Conservation (phyloP, 2,797 vertebrate genomes). For the Tokudaia muenninki region DNA sequence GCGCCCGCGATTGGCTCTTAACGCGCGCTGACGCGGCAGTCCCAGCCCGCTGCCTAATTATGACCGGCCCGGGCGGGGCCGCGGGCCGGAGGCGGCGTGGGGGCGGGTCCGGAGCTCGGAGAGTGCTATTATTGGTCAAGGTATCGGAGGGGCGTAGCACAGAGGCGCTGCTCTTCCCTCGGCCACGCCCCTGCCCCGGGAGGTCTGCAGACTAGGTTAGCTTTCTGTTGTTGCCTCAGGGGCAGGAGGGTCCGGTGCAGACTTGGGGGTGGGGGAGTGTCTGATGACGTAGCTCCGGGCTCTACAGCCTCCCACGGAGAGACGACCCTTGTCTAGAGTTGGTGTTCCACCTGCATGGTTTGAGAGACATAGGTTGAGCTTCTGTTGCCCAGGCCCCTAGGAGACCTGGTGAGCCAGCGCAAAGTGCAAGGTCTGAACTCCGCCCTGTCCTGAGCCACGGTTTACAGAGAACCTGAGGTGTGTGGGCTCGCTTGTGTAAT, state of each 20-base stretch:
- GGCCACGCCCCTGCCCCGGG: neutral
- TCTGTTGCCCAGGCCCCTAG: neutral
- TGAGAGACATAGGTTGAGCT: neutral
- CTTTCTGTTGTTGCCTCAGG: rapidly evolving
- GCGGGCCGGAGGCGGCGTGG: constrained; percentile 17
- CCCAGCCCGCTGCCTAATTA: constrained; percentile 70
- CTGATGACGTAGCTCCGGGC: neutral
- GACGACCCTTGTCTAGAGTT: too few relatives aligned
- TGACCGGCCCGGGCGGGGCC: constrained; percentile 77
- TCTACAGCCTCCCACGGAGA: neutral
- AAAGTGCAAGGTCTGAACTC: neutral
- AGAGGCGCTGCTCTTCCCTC: rapidly evolving
- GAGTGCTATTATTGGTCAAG: constrained; percentile 27
- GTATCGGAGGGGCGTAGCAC: neutral
- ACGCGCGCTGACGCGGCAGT: constrained; percentile 67
- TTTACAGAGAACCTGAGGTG: neutral
- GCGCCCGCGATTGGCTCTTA: constrained; percentile 55
- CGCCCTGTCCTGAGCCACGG: neutral
- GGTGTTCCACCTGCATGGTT: neutral
- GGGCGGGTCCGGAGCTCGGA: constrained; percentile 12
- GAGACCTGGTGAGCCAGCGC: neutral
- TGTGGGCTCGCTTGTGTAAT: neutral
- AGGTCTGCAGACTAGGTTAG: too few relatives aligned
- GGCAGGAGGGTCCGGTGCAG: rapidly evolving
- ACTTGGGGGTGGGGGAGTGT: neutral